Evolutionary conservation across 2,888 invertebrate species (phyloP), one percentile per base, ranked within the genome.

Genomic region (Amphiduros pacificus): DNA sequence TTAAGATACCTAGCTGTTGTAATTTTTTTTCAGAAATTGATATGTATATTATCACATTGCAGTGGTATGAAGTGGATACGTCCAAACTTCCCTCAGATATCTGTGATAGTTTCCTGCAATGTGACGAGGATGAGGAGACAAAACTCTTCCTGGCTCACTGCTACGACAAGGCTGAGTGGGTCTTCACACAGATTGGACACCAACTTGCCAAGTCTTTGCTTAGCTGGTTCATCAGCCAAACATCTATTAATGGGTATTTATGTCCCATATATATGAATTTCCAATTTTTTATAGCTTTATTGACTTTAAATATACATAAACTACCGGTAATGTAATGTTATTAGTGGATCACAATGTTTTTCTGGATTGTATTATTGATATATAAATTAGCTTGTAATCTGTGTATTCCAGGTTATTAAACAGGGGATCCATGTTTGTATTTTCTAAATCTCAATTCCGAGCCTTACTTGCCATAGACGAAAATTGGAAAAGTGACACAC

Each of bases 341-440:
- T 11, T 9, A 11, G 36, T 24, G 17, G 26, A 51, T 14, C 26
- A 51, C 20, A 51, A 17, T 9, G 4, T 51, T 4, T 26, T 11
- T 11, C 9, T 5, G 20, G 27, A 29, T 1, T n/a, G 9, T 14
- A 52, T 20, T 27, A 11, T 14, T 14, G 9, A 28, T 14, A 24
- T 27, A 17, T 52, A 28, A 27, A 22, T n/a, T 55, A 22, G 28
- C 2, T 17, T 55, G 20, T 20, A 5, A 22, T 36, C 5, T 24
- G n/a, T 29, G 48, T 73, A 71, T 84, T 84, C 44, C 86, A 92
- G 92, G 56, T 88, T 91, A 84, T 85, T 96, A 17, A 90, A 91
- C 20, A 87, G 98, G 55, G 98, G 98, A 9, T 94, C 94, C 1
- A 98, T 98, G 98, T 97, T 95, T 84, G 94, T 98, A 54, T 87